phyloP scores from a whole-genome alignment of 2,888 invertebrate genomes.

The Phaonia tiefii region DNA sequence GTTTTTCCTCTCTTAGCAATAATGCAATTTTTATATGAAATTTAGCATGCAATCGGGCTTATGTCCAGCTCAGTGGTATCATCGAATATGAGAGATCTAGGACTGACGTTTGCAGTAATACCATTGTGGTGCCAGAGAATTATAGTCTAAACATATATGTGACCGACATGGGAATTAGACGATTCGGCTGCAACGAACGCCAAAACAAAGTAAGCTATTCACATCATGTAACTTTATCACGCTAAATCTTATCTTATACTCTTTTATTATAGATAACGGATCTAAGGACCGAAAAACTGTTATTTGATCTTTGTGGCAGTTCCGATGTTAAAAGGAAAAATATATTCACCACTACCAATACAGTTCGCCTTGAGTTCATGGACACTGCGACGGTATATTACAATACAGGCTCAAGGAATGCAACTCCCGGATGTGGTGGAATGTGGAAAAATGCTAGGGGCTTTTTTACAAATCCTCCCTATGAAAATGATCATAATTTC shows the following conservation, averaged over 20 bases:
- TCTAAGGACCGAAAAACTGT: slow-evolving; percentile 68
- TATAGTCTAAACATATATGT: slow-evolving; percentile 87
- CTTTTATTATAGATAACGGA: slow-evolving; percentile 72
- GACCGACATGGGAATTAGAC: slow-evolving; percentile 76
- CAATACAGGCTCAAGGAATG: slow-evolving; percentile 67
- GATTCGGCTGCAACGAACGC: slow-evolving; percentile 53
- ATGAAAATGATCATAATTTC: slow-evolving; percentile 82
- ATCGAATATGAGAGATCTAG: slow-evolving; percentile 68
- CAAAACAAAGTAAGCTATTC: slow-evolving; percentile 70
- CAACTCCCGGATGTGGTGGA: slow-evolving; percentile 75
- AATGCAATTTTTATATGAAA: slow-evolving; percentile 3
- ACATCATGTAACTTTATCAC: not conserved
- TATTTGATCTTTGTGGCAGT: slow-evolving; percentile 66
- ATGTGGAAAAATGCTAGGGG: slow-evolving; percentile 69
- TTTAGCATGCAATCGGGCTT: slow-evolving; percentile 81
- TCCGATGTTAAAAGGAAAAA: not conserved
- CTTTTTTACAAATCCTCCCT: slow-evolving; percentile 85
- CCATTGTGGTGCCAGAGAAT: slow-evolving; percentile 85
- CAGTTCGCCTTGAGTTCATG: slow-evolving; percentile 68
- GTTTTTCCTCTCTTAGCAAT: not conserved
- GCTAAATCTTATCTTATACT: not conserved
- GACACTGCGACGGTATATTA: slow-evolving; percentile 64
- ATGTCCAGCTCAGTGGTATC: slow-evolving; percentile 85
- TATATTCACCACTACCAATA: slow-evolving; percentile 70
- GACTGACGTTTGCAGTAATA: slow-evolving; percentile 79